phyloP scores from a whole-genome alignment of 2,113 vertebrate species.

The Zosterops lateralis region DNA sequence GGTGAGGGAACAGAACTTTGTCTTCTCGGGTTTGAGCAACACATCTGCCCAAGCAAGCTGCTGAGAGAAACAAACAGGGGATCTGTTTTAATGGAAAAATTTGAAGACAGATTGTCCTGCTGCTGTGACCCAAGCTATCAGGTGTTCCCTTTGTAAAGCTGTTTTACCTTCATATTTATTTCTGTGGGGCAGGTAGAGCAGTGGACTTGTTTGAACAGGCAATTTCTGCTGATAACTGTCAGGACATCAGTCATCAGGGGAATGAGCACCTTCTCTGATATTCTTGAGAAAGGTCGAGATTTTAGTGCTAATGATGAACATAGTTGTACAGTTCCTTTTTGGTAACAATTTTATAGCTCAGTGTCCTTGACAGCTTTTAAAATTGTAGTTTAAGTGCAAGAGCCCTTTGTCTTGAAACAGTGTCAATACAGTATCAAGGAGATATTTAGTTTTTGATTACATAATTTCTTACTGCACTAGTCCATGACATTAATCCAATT shows the following conservation, averaged over 20 bases:
- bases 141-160: not conserved
- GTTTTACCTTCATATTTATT: not conserved
- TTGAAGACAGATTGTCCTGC: not conserved
- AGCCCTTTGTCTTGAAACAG: not conserved
- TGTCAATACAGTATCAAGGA: not conserved
- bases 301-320: not conserved
- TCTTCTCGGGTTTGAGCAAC: constrained; percentile 1
- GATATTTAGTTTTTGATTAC: not conserved
- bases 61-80: not conserved
- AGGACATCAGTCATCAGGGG: not conserved
- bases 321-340: not conserved
- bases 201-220: not conserved
- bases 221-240: not conserved
- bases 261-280: not conserved
- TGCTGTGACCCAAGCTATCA: not conserved
- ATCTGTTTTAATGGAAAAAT: not conserved
- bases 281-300: not conserved
- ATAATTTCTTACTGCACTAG: not conserved
- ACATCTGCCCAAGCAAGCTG: constrained; percentile 53
- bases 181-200: not conserved
- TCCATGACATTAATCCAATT: not conserved
- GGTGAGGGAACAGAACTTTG: not conserved
- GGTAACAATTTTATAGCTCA: not conserved
- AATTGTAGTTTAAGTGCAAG: not conserved
- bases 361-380: not conserved